phyloP scores from a whole-genome alignment of 2,113 vertebrate species.

The Scatophagus argus region DNA sequence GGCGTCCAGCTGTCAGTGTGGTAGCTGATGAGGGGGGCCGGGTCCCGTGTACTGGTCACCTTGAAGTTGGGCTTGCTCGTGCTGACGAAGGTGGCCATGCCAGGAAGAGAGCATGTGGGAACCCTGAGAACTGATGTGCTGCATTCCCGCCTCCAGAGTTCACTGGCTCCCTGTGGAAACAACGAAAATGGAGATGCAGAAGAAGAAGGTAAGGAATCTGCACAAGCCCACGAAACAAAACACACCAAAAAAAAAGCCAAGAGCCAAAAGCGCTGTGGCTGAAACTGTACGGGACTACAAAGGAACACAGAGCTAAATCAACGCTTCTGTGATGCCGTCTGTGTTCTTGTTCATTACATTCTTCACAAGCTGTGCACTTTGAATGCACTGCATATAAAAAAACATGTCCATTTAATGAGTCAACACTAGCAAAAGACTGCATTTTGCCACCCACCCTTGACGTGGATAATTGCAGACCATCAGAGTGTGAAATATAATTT shows the following conservation, averaged over 20 bases:
- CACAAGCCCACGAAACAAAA: too few relatives aligned
- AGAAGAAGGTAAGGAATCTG: not conserved
- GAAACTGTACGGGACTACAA: not conserved
- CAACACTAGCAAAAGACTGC: not conserved
- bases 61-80: constrained; percentile 90
- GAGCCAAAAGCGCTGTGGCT: too few relatives aligned
- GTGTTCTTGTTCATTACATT: not conserved
- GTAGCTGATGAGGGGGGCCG: constrained; percentile 86
- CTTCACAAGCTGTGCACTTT: not conserved
- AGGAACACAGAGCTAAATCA: not conserved
- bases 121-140: constrained; percentile 84
- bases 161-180: constrained; percentile 80
- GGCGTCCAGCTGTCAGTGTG: constrained; percentile 83
- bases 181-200: not conserved
- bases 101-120: constrained; percentile 86
- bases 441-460: too few relatives aligned
- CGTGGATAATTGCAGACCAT: too few relatives aligned
- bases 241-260: too few relatives aligned
- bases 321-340: not conserved
- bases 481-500: too few relatives aligned
- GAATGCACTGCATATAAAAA: not conserved
- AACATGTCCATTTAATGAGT: not conserved
- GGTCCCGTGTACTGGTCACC: constrained; percentile 91
- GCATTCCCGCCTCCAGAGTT: constrained; percentile 84
- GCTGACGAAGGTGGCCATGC: constrained; percentile 93